phyloP scores from a whole-genome alignment of 2,113 vertebrate species.

The Coregonus clupeaformis region DNA sequence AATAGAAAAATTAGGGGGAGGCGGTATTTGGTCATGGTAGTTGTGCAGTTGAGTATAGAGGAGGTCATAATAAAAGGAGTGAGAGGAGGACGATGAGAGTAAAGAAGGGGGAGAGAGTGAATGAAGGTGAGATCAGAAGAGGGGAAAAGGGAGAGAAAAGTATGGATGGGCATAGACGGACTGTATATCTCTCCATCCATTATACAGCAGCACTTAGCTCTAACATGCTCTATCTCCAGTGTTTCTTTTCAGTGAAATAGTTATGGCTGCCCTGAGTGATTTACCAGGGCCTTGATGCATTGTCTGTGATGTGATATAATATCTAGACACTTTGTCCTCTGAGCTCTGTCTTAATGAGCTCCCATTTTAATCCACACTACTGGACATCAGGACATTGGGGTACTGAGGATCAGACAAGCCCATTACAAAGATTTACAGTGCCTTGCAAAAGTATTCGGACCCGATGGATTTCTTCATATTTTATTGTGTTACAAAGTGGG shows the following conservation, averaged over 20 bases:
- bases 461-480: too few species aligned
- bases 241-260: constrained; percentile 18
- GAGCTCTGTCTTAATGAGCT: constrained; percentile 20
- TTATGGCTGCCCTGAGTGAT: constrained; percentile 10
- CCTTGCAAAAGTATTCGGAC: too few species aligned
- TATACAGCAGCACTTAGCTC: neutral
- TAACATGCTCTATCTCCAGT: neutral
- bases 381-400: neutral
- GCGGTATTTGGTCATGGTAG: neutral
- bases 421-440: neutral
- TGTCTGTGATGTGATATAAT: constrained; percentile 32
- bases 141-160: too few species aligned
- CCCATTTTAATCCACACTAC: constrained; percentile 20
- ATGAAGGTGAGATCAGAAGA: too few species aligned
- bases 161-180: too few species aligned
- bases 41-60: too few species aligned
- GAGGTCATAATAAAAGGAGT: too few species aligned
- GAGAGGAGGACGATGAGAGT: too few species aligned
- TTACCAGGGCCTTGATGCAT: constrained; percentile 30
- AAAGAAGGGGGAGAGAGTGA: too few species aligned
- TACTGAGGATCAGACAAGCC: neutral
- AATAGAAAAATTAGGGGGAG: neutral
- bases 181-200: neutral
- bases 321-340: constrained; percentile 28
- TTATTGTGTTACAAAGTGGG: too few species aligned